Percentiles rank a stretch among this genome's conserved stretches.
phyloP scores from a whole-genome alignment of 2,888 invertebrate species.

The Ophion slaviceki region DNA sequence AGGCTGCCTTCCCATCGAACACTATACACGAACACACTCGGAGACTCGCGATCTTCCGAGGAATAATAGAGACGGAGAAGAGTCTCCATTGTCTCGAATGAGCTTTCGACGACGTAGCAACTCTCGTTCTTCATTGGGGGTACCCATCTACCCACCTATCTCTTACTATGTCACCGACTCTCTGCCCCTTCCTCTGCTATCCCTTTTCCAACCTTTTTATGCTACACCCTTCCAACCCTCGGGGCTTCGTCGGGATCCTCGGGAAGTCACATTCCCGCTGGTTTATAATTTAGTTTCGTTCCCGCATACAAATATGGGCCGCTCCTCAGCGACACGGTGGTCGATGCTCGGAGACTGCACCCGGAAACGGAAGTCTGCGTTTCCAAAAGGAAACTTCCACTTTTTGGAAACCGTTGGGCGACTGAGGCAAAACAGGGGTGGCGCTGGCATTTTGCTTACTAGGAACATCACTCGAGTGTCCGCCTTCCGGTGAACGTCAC shows the following conservation, averaged over 20 bases:
- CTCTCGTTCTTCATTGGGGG: slow-evolving; percentile 30
- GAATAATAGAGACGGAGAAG: slow-evolving; percentile 59
- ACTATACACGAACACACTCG: slow-evolving; percentile 3
- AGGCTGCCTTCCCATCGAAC: slow-evolving; percentile 53
- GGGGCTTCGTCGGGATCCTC: not conserved
- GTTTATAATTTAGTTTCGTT: slow-evolving; percentile 8
- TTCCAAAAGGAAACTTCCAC: too few relatives aligned
- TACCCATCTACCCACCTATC: slow-evolving; percentile 1
- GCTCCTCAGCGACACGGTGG: not conserved
- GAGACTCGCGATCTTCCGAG: slow-evolving; percentile 39
- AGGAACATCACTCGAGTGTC: too few relatives aligned
- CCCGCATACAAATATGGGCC: not conserved
- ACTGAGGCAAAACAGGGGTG: too few relatives aligned
- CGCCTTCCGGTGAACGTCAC: too few relatives aligned
- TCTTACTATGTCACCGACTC: slow-evolving; percentile 5
- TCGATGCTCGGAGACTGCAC: not conserved
- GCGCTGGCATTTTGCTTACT: too few relatives aligned
- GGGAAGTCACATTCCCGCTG: not conserved
- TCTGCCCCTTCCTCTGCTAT: not conserved
- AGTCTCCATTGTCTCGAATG: slow-evolving; percentile 68
- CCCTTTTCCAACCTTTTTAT: not conserved
- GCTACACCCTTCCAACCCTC: not conserved
- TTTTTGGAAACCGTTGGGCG: too few relatives aligned
- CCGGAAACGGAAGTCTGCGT: too few relatives aligned
- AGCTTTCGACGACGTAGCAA: slow-evolving; percentile 55